Conservation (phyloP, 2,888 invertebrate genomes). For the Troides oblongomaculatus region DNA sequence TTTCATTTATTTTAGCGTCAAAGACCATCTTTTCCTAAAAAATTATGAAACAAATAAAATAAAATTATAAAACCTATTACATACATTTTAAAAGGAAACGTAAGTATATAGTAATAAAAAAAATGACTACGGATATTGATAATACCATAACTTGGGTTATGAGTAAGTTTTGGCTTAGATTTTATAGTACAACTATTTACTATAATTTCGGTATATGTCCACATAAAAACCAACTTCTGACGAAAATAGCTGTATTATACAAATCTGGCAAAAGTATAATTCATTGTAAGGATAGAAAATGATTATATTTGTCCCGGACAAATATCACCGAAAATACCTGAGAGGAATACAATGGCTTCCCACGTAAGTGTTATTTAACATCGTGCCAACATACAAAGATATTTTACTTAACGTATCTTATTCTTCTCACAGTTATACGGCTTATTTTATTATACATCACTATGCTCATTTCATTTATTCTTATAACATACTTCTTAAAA, state of each 20-base stretch:
- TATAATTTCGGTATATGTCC: no score
- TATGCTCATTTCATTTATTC: no score
- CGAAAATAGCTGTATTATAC: neutral
- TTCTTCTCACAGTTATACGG: neutral
- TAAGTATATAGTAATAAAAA: no score
- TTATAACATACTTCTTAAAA: no score
- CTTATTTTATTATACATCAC: neutral
- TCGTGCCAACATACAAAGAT: constrained; percentile 8
- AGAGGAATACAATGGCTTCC: constrained; percentile 3
- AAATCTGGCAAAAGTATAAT: neutral
- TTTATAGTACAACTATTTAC: neutral
- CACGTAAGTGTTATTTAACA: constrained; percentile 7
- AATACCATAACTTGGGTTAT: no score
- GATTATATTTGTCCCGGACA: neutral
- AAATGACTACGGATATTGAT: no score
- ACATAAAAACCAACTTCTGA: neutral
- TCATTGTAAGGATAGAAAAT: neutral
- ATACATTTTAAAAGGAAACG: no score
- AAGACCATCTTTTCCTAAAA: no score
- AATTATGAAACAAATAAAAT: no score
- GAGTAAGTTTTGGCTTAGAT: no score
- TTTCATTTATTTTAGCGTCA: no score
- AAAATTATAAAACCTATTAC: no score
- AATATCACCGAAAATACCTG: neutral
- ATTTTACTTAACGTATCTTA: constrained; percentile 9